Conservation (phyloP, 2,113 vertebrate genomes). For the Psettodes erumei region DNA sequence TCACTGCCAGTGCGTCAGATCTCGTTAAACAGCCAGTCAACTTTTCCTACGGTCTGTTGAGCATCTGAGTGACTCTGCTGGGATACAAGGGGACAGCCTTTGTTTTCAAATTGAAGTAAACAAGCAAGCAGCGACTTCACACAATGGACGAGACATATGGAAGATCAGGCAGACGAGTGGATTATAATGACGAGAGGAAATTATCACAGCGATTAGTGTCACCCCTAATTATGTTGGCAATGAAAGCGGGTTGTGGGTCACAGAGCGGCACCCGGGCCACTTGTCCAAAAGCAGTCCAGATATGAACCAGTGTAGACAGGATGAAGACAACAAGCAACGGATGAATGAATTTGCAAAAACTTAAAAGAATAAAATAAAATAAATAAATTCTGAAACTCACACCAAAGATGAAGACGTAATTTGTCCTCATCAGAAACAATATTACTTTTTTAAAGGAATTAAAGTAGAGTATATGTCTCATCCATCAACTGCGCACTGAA, state of each 20-base stretch:
- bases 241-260: slow-evolving; percentile 49
- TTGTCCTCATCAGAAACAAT: background rate
- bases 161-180: background rate
- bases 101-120: slow-evolving; percentile 48
- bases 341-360: too few species aligned
- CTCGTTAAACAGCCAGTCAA: slow-evolving; percentile 24
- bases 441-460: too few species aligned
- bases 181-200: slow-evolving; percentile 38
- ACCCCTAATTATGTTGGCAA: slow-evolving; percentile 38
- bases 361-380: too few species aligned
- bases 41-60: slow-evolving; percentile 33
- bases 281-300: background rate
- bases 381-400: too few species aligned
- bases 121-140: slow-evolving; percentile 18
- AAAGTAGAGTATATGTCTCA: too few species aligned
- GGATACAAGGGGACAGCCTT: slow-evolving; percentile 7
- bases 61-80: slow-evolving; percentile 7
- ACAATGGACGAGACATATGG: slow-evolving; percentile 33
- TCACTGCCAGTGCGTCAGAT: background rate
- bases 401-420: too few species aligned
- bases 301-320: background rate
- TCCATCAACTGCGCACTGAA: background rate
- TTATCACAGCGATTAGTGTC: slow-evolving; percentile 51
- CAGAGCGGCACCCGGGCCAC: background rate
- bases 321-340: too few species aligned